Conservation (phyloP, 2,797 vertebrate species). For the Hirundo rustica region DNA sequence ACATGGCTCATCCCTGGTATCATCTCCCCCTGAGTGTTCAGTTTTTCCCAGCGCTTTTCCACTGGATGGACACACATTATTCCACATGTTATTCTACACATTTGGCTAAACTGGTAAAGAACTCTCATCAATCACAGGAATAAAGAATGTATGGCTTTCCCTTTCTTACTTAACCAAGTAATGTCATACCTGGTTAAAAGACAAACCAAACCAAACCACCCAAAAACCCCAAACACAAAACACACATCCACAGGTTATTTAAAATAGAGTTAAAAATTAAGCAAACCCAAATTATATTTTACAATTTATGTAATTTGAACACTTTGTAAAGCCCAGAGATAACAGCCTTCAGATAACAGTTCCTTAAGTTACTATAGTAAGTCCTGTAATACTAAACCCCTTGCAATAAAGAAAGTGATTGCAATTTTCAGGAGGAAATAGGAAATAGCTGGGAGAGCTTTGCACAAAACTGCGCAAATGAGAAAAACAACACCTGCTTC, state of each 20-base stretch:
- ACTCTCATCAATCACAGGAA: not conserved
- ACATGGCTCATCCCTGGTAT: not conserved
- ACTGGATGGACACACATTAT: not conserved
- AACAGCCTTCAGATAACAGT: not conserved
- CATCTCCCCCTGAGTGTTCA: not conserved
- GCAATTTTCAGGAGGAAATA: constrained; percentile 24
- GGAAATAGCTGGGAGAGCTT: constrained; percentile 16
- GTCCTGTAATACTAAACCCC: not conserved
- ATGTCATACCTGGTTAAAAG: not conserved
- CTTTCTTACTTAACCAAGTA: not conserved
- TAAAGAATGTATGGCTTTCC: not conserved
- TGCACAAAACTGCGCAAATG: not conserved
- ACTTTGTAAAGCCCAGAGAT: not conserved
- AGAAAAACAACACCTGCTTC: constrained; percentile 55
- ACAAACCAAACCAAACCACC: not conserved
- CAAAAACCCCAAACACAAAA: not conserved
- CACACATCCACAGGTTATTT: not conserved
- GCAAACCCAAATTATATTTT: not conserved
- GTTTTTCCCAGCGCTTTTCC: not conserved
- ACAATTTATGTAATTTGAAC: not conserved
- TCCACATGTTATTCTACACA: not conserved
- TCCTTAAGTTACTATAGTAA: not conserved
- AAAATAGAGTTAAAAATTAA: not conserved
- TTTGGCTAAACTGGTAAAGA: not conserved
- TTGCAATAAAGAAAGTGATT: not conserved